A percentile compares a stretch with the other conserved stretches of the same genome.
Conservation (phyloP, 2,888 invertebrate genomes). For the Dyspetes luteomarginatus region DNA sequence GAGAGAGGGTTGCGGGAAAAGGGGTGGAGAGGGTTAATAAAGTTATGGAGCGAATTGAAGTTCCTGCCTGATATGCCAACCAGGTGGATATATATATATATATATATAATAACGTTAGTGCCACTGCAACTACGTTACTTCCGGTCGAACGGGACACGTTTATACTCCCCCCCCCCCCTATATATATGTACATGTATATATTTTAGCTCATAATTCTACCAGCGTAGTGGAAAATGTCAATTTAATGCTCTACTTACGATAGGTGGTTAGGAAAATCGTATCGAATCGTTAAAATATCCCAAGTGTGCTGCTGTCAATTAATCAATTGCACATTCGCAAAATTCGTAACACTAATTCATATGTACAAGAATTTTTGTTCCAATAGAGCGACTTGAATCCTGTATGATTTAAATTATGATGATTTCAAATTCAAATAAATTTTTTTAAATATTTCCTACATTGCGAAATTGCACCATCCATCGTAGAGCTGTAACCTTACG, state of each 20-base stretch:
- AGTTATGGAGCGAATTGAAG: constrained; percentile 47
- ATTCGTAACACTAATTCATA: neutral
- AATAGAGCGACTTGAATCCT: neutral
- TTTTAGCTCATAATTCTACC: constrained; percentile 36
- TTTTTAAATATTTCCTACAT: constrained; percentile 9
- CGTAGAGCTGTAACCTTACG: constrained; percentile 57
- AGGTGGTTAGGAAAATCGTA: constrained; percentile 16
- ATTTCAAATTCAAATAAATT: neutral
- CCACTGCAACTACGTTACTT: constrained; percentile 49
- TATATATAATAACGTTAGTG: constrained; percentile 20
- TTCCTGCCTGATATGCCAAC: constrained; percentile 23
- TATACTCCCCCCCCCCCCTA: constrained; percentile 23
- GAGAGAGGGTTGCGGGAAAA: neutral
- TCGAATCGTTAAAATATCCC: neutral
- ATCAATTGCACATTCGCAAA: neutral
- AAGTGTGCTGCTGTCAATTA: neutral
- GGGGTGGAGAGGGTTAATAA: constrained; percentile 20
- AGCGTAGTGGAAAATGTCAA: constrained; percentile 47
- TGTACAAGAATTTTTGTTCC: neutral
- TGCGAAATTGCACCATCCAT: constrained; percentile 4
- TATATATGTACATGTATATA: constrained; percentile 3
- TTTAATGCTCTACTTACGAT: constrained; percentile 41
- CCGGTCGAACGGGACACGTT: constrained; percentile 49
- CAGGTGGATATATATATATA: constrained; percentile 17
- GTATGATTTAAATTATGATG: neutral